Evolutionary conservation across 2,888 invertebrate species (phyloP).

Genomic region (Cosmia trapezina): DNA sequence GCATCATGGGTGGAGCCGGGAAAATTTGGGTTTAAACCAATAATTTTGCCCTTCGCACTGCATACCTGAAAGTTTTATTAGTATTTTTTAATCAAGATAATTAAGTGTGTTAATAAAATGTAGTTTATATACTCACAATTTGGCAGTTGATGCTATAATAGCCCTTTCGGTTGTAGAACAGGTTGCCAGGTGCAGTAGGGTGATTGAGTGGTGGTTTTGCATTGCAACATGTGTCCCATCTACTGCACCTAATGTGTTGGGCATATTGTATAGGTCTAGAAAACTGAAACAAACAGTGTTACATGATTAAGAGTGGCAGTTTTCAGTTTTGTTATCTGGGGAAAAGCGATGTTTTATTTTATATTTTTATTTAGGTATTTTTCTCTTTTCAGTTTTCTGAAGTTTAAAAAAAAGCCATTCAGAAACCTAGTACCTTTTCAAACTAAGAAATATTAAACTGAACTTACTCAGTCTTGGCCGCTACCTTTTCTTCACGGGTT

Average conservation of each 20-base stretch:
- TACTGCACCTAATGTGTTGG: neutral
- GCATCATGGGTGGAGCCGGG: neutral
- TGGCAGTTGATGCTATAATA: neutral
- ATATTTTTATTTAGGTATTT: neutral
- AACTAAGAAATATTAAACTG: conserved; percentile 1
- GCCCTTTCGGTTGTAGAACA: neutral
- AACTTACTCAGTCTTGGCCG: neutral
- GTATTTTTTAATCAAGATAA: neutral
- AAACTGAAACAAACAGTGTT: conserved; percentile 9
- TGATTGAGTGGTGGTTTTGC: neutral
- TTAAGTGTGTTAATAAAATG: neutral
- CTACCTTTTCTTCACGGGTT: neutral
- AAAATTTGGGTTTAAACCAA: neutral
- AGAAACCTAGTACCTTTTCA: neutral
- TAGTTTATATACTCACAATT: neutral
- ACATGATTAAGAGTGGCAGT: neutral
- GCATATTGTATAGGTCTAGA: neutral
- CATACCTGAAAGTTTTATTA: neutral
- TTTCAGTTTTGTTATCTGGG: neutral
- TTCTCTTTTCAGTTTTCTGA: neutral
- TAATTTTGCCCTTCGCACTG: neutral
- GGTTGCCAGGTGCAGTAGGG: neutral
- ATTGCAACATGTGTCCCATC: neutral
- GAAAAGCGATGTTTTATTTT: neutral
- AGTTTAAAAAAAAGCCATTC: neutral